Percentiles rank a stretch among this genome's conserved stretches.
Conservation (phyloP, 2,113 vertebrate species). For the Spheniscus mendiculus region DNA sequence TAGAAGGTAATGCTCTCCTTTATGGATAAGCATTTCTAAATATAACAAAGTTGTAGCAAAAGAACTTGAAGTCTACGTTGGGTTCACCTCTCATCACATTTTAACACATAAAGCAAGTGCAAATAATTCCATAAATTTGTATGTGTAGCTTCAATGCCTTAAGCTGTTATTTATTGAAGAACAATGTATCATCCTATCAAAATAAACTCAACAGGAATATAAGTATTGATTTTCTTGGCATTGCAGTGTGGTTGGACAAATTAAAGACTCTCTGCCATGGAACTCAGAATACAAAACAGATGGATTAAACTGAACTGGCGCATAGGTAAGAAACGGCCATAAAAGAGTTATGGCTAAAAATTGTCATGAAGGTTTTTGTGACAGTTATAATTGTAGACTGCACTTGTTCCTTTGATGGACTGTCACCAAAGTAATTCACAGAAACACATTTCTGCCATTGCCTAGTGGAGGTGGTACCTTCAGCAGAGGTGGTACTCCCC, state of each 20-base stretch:
- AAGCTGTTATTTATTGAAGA: conserved; percentile 1
- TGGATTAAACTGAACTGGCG: background rate
- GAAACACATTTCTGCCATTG: background rate
- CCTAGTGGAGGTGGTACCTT: background rate
- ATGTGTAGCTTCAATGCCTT: background rate
- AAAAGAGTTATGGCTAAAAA: background rate
- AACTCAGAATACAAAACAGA: conserved; percentile 6
- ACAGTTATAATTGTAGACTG: background rate
- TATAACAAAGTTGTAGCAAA: background rate
- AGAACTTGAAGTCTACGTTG: background rate
- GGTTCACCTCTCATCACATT: background rate
- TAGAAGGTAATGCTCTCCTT: background rate
- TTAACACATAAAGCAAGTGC: background rate
- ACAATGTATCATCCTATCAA: conserved; percentile 14
- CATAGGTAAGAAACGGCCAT: background rate
- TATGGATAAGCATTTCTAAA: background rate
- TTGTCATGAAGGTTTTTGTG: background rate
- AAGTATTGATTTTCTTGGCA: conserved; percentile 15
- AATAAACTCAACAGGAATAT: conserved; percentile 1
- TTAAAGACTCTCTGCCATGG: background rate
- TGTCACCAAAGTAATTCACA: background rate
- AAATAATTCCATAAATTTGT: background rate
- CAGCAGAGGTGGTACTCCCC: background rate
- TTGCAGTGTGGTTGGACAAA: background rate
- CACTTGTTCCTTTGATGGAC: background rate